phyloP scores from a whole-genome alignment of 2,888 invertebrate species.

The Leptothorax acervorum region DNA sequence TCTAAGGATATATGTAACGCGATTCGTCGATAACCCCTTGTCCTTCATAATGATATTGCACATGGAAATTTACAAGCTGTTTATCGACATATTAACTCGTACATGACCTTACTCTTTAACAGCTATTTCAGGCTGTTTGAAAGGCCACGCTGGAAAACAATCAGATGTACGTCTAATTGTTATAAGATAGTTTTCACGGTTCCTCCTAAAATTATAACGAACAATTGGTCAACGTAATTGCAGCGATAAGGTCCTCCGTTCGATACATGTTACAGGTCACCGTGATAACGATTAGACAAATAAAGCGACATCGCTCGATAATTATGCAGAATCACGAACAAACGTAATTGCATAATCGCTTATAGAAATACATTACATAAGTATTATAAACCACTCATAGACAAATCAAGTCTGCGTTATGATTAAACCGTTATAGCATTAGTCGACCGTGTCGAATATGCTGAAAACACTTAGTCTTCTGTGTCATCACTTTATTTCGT shows the following conservation, averaged over 20 bases:
- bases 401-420: not conserved
- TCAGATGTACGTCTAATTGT: not conserved
- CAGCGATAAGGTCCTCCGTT: not conserved
- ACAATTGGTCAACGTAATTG: not conserved
- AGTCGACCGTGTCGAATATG: not conserved
- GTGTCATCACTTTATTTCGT: not conserved
- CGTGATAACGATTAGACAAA: not conserved
- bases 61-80: constrained; percentile 11
- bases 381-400: not conserved
- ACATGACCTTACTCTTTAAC: not conserved
- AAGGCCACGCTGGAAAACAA: not conserved
- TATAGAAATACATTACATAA: not conserved
- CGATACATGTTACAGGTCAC: not conserved
- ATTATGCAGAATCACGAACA: not conserved
- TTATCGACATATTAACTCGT: not conserved
- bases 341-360: not conserved
- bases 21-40: constrained; percentile 24
- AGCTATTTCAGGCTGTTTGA: not conserved
- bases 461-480: not conserved
- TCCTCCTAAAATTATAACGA: not conserved
- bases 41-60: not conserved
- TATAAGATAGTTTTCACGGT: not conserved
- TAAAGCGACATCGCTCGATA: not conserved
- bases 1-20: not conserved
- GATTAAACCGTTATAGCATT: not conserved